Evolutionary conservation across 2,888 invertebrate genomes (phyloP), one percentile per base, ranked within the genome.

Genomic region (Pyralis farinalis): DNA sequence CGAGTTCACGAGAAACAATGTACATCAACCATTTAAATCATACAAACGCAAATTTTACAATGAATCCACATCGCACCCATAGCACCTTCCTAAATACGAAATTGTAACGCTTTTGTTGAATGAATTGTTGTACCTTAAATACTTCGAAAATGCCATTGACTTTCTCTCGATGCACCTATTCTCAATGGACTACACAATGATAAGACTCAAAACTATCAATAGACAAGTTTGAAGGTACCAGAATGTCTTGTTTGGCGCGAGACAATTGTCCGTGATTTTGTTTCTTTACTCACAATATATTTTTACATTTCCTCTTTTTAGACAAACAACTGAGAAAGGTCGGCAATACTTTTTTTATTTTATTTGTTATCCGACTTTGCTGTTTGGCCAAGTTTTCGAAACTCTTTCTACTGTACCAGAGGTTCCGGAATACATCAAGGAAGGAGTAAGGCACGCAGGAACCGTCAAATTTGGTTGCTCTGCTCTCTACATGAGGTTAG

Each of bases 101-200:
- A 21, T 7, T 21, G 7, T 21, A 21, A 7, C 21, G 7, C 3
- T 21, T 21, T 7, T 21, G 21, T 21, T 7, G 21, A 21, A 21
- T 21, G 21, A 21, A 21, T 7, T 7, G 7, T 21, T 21, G 4
- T 25, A 25, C 25, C 69, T 69, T 59, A 59, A 63, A 66, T 63
- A 58, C 53, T 49, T 56, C 47, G 53, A 55, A 55, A 61, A 61
- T 54, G 54, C 53, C 46, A 51, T 53, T 56, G 65, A 58, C 71
- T 71, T 71, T 72, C 71, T 66, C 71, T 62, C 44, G 55, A 60
- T 63, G 58, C 57, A 67, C 66, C 63, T 50, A 61, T 51, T 55
- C 47, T 58, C 69, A 64, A 63, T 60, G 56, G 56, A 53, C 16
- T 47, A 50, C 51, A 57, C 56, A 52, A 52, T 60, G 53, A 63